These are phyloP conservation scores for Xenentodon cancila DNA, from an alignment of 2,797 vertebrate genomes.

Conservation along the genomic window DNA sequence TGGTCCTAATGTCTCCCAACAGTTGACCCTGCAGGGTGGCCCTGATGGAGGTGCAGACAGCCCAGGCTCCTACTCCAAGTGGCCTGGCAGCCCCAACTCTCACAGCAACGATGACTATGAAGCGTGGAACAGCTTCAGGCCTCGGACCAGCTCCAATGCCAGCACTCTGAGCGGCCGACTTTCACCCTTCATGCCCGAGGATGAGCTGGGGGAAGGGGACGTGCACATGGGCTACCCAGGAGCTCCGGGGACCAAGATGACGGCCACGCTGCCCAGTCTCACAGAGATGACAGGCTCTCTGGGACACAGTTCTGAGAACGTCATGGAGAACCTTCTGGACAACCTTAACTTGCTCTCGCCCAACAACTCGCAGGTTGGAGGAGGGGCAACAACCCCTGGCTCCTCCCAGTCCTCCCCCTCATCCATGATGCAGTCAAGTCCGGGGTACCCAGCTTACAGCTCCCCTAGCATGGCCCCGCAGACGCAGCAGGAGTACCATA, in stretches of 20 bases:
- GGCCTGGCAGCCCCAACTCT: conserved; percentile 97
- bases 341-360: conserved; percentile 97
- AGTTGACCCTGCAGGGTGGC: conserved; percentile 90
- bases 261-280: conserved; percentile 94
- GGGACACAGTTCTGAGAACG: conserved; percentile 87
- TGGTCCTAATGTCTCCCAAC: conserved; percentile 34
- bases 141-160: conserved; percentile 96
- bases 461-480: conserved; percentile 87
- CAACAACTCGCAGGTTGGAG: conserved; percentile 86
- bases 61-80: conserved; percentile 93
- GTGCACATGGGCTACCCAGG: conserved; percentile 95
- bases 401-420: conserved; percentile 94
- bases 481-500: conserved; percentile 92
- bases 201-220: conserved; percentile 92
- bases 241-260: conserved; percentile 89
- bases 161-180: conserved; percentile 95
- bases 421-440: conserved; percentile 87
- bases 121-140: conserved; percentile 94
- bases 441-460: conserved; percentile 89
- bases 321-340: conserved; percentile 98
- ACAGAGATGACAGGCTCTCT: conserved; percentile 94
- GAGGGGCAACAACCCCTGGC: conserved; percentile 84
- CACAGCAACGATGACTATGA: conserved; percentile 99
- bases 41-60: conserved; percentile 93
- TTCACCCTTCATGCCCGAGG: conserved; percentile 96